A percentile compares a stretch with the other conserved stretches of the same genome.
Evolutionary conservation across 2,888 invertebrate genomes (phyloP).

Genomic region (Listrodromus nycthemerus): DNA sequence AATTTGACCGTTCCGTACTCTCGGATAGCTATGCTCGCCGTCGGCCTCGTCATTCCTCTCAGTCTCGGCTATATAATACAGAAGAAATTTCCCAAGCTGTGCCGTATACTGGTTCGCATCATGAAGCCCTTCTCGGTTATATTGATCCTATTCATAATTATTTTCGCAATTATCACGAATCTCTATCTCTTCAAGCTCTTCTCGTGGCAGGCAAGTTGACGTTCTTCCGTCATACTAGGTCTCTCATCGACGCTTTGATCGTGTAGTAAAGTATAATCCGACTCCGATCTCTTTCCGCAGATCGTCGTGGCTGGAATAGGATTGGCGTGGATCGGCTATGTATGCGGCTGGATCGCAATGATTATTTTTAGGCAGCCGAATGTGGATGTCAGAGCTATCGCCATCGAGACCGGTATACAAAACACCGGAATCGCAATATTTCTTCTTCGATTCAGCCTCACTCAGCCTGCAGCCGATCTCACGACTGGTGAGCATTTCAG

Average conservation of each 20-base stretch:
- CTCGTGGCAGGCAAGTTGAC: slow-evolving; percentile 90
- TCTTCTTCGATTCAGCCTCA: slow-evolving; percentile 91
- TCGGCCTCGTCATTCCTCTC: slow-evolving; percentile 92
- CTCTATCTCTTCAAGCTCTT: slow-evolving; percentile 95
- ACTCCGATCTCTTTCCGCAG: slow-evolving; percentile 84
- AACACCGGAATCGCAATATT: slow-evolving; percentile 97
- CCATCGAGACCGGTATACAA: slow-evolving; percentile 96
- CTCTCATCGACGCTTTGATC: slow-evolving; percentile 9
- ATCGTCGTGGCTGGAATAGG: slow-evolving; percentile 92
- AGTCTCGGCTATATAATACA: slow-evolving; percentile 89
- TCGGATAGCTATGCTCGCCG: slow-evolving; percentile 90
- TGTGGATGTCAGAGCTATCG: slow-evolving; percentile 93
- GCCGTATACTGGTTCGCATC: slow-evolving; percentile 90
- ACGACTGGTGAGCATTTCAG: slow-evolving; percentile 88
- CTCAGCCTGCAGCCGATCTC: slow-evolving; percentile 94
- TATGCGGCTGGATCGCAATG: slow-evolving; percentile 89
- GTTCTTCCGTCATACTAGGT: background rate
- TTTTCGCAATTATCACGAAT: slow-evolving; percentile 96
- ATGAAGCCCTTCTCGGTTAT: slow-evolving; percentile 93
- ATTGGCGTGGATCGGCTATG: slow-evolving; percentile 93
- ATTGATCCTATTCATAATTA: slow-evolving; percentile 92
- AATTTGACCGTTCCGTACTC: slow-evolving; percentile 91
- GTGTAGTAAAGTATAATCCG: background rate
- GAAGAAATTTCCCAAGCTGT: slow-evolving; percentile 88
- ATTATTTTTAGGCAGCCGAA: slow-evolving; percentile 87